phyloP scores from a whole-genome alignment of 2,113 vertebrate species.

The western clawed frog (Xenopus tropicalis) region UCB_Xtro_10.0 CM004450.2:102883501-102884000 shows the following conservation, averaged over 20 bases:
- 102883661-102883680: conserved; percentile 55
- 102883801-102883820: conserved; percentile 79
- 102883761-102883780: conserved; percentile 70
- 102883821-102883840: conserved; percentile 93
- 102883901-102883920: conserved; percentile 49
- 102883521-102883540: conserved; percentile 52
- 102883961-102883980: background rate
- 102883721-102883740: conserved; percentile 76
- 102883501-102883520: conserved; percentile 59
- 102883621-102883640: conserved; percentile 75
- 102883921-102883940: background rate
- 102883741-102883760: conserved; percentile 86
- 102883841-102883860: conserved; percentile 77
- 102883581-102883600: conserved; percentile 76
- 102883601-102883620: conserved; percentile 72
- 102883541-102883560: conserved; percentile 63
- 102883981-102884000: conserved; percentile 55
- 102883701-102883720: conserved; percentile 68
- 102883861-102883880: conserved; percentile 54
- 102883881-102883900: conserved; percentile 59
- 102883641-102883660: conserved; percentile 56
- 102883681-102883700: conserved; percentile 59
- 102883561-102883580: conserved; percentile 86
- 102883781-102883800: conserved; percentile 73
- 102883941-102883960: background rate